Conservation (phyloP, 1,140 invertebrate species). For the Nixonia krombeini region DNA sequence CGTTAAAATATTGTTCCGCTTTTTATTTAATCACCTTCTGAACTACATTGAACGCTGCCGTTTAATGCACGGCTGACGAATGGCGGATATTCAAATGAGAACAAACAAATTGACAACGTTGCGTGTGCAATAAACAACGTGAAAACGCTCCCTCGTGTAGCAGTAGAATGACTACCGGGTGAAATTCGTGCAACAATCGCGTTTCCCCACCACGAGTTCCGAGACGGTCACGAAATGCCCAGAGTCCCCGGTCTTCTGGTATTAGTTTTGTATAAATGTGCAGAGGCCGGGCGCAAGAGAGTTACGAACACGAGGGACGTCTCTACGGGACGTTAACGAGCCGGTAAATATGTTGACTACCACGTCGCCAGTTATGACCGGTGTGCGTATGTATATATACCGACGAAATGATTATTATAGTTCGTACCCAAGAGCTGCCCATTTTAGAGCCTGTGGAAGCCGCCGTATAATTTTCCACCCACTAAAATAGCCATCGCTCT, state of each 20-base stretch:
- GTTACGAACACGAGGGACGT: slow-evolving; percentile 47
- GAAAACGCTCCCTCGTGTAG: too few species aligned
- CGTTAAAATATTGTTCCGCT: neutral
- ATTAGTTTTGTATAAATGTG: slow-evolving; percentile 48
- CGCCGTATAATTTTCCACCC: slow-evolving; percentile 73
- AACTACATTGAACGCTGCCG: too few species aligned
- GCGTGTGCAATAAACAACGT: too few species aligned
- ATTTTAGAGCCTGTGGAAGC: slow-evolving; percentile 71
- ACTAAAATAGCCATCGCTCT: slow-evolving; percentile 71
- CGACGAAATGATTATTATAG: slow-evolving; percentile 73
- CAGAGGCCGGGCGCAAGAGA: slow-evolving; percentile 43
- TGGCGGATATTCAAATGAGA: too few species aligned
- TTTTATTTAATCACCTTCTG: too few species aligned
- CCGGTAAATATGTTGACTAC: slow-evolving; percentile 73
- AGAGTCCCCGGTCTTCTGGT: slow-evolving; percentile 34
- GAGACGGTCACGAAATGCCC: slow-evolving; percentile 35
- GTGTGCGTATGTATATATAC: slow-evolving; percentile 49
- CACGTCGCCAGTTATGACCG: slow-evolving; percentile 56
- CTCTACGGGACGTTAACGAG: slow-evolving; percentile 71
- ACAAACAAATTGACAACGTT: too few species aligned
- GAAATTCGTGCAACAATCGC: slow-evolving; percentile 30
- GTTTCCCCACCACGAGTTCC: neutral
- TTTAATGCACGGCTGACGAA: too few species aligned
- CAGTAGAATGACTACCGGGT: too few species aligned
- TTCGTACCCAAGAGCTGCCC: slow-evolving; percentile 71